Evolutionary conservation across 2,888 invertebrate genomes (phyloP).

Genomic region (Camponotus fellah): DNA sequence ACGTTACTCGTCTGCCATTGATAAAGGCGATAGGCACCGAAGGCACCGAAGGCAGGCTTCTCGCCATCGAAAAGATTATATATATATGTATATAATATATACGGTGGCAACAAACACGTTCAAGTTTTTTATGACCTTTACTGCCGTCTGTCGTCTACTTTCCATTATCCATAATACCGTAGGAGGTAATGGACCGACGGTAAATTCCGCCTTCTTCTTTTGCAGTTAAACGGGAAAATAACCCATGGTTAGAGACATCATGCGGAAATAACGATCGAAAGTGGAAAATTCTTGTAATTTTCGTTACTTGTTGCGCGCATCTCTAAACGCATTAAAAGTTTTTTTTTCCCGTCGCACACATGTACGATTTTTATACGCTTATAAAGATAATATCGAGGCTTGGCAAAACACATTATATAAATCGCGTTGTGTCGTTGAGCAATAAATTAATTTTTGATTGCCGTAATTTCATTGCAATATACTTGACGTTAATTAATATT

Average conservation of each 20-base stretch:
- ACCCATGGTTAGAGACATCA: conserved; percentile 17
- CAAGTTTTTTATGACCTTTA: conserved; percentile 24
- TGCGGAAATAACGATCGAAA: conserved; percentile 60
- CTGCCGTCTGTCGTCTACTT: conserved; percentile 41
- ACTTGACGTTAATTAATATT: not conserved
- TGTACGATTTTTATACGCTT: not conserved
- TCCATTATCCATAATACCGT: conserved; percentile 53
- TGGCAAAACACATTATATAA: not conserved
- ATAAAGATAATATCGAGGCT: not conserved
- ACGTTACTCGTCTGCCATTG: not conserved
- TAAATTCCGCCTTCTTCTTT: conserved; percentile 54
- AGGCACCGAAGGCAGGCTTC: not conserved
- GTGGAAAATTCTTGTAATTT: conserved; percentile 67
- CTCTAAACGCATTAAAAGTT: conserved; percentile 11
- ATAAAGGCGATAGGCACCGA: conserved; percentile 7
- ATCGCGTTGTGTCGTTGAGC: not conserved
- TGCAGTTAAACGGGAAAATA: conserved; percentile 55
- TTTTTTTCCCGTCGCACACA: not conserved
- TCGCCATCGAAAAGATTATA: not conserved
- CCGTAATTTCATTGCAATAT: not conserved
- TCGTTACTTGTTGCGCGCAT: conserved; percentile 34
- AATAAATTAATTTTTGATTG: conserved; percentile 4
- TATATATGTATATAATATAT: not conserved
- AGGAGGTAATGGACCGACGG: conserved; percentile 52
- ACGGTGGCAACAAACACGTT: conserved; percentile 30